phyloP scores from a whole-genome alignment of 2,888 invertebrate genomes.

The Cenopis cana region DNA sequence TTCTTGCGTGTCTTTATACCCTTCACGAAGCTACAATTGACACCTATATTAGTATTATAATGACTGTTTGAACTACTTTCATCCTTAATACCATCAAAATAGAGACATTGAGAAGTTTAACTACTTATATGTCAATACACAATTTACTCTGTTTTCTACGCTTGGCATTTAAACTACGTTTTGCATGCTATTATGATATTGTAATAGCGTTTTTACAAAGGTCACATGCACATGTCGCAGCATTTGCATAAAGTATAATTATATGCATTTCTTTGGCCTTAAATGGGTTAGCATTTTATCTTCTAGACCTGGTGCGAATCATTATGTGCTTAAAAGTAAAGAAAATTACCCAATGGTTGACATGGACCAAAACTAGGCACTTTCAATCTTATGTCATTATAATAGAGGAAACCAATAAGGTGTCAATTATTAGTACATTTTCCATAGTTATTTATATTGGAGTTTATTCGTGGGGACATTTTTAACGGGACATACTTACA shows the following conservation, averaged over 20 bases:
- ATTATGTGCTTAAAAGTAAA: too few species aligned
- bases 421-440: too few species aligned
- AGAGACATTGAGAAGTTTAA: not conserved
- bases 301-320: too few species aligned
- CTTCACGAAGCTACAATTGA: not conserved
- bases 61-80: not conserved
- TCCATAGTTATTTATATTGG: too few species aligned
- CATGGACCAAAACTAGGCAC: too few species aligned
- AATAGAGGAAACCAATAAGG: too few species aligned
- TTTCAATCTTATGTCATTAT: too few species aligned
- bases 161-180: not conserved
- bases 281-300: not conserved
- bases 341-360: too few species aligned
- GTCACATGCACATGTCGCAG: conserved; percentile 17
- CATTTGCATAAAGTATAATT: conserved; percentile 23
- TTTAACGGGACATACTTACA: too few species aligned
- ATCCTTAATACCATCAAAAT: not conserved
- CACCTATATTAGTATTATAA: not conserved
- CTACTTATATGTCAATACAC: not conserved
- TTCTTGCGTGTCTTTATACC: too few species aligned
- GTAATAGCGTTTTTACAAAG: conserved; percentile 20
- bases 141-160: not conserved
- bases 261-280: conserved; percentile 9
- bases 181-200: conserved; percentile 4
- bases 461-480: too few species aligned